Evolutionary conservation across 1,140 invertebrate species (phyloP).

Genomic region (Dendrolimus punctatus): DNA sequence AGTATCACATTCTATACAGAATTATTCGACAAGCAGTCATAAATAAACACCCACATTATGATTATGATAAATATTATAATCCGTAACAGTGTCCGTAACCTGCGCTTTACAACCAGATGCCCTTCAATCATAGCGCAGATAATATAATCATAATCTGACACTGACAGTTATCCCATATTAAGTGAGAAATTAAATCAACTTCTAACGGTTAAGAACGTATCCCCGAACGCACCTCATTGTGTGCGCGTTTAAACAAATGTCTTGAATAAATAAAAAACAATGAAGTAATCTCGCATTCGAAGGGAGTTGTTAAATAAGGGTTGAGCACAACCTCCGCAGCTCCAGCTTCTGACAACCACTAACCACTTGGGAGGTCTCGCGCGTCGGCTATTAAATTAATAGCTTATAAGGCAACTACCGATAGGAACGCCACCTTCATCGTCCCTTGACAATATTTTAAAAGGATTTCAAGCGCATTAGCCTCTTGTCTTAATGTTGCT

Average conservation of each 20-base stretch:
- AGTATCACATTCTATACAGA: conserved; percentile 6
- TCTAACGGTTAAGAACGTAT: conserved; percentile 15
- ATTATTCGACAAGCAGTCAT: conserved; percentile 3
- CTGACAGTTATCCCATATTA: conserved; percentile 21
- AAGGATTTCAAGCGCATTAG: conserved; percentile 15
- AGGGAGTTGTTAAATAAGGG: conserved; percentile 26
- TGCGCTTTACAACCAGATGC: conserved; percentile 8
- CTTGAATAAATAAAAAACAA: conserved; percentile 12
- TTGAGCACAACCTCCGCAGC: conserved; percentile 16
- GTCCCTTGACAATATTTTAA: conserved; percentile 23
- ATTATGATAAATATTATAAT: conserved; percentile 12
- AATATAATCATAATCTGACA: conserved; percentile 24
- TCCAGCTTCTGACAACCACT: background rate
- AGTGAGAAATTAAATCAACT: conserved; percentile 18
- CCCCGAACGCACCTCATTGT: conserved; percentile 14
- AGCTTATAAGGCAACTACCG: conserved; percentile 24
- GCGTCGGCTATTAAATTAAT: conserved; percentile 29
- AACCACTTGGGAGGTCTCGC: conserved; percentile 38
- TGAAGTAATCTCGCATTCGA: conserved; percentile 26
- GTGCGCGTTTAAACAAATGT: conserved; percentile 12
- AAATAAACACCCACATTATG: conserved; percentile 11
- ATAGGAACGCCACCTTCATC: conserved; percentile 25
- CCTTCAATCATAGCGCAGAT: conserved; percentile 18
- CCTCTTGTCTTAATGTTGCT: conserved; percentile 3
- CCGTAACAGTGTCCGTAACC: conserved; percentile 9